Base-by-base conservation (phyloP, 92 coral and sea anemone genomes). In the Paramuricea clavata region DNA sequence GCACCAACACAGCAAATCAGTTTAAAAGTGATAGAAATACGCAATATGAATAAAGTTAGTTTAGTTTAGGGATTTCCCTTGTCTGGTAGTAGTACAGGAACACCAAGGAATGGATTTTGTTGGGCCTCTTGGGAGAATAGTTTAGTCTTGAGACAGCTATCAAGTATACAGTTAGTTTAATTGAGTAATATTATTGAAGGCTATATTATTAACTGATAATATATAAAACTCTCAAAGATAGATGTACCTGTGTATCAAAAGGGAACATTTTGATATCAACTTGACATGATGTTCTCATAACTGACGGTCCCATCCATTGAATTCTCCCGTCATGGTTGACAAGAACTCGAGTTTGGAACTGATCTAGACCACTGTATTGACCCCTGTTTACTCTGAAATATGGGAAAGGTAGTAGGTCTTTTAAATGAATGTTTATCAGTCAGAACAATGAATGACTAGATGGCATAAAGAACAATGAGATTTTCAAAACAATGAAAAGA, bases 221-320 rank as follows among this genome's bases (percentile, higher is more conserved):
- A 56, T 23, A 15, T 11, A 23, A 12, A 5, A n/a, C n/a, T n/a
- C n/a, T n/a, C n/a, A n/a, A 44, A 21, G 10, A 13, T 43, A 5
- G 13, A 6, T 5, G 32, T 79, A 79, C 84, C 73, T 79, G 84
- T 21, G 73, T 59, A 41, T 79, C 84, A 27, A 31, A 79, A 21
- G 84, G 84, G 36, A 79, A 79, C 54, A 59, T 39, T 26, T 27
- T 60, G 23, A 79, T 79, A 27, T 79, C 84, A 35, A 79, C 84
- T 22, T 59, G 71, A 59, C 84, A 79, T 4, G 84, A 79, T 59
- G 84, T 56, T 61, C 73, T 19, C 67, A 79, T 11, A 0, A 79
- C 73, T 22, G 52, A 17, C n/a, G 84, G 84, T 28, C 73, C 72
- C 84, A 79, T 79, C 84, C 84, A 79, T 27, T 12, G 21, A 35